Base-by-base conservation (phyloP, 2,888 invertebrate species). In the Herminia tarsipennalis region DNA sequence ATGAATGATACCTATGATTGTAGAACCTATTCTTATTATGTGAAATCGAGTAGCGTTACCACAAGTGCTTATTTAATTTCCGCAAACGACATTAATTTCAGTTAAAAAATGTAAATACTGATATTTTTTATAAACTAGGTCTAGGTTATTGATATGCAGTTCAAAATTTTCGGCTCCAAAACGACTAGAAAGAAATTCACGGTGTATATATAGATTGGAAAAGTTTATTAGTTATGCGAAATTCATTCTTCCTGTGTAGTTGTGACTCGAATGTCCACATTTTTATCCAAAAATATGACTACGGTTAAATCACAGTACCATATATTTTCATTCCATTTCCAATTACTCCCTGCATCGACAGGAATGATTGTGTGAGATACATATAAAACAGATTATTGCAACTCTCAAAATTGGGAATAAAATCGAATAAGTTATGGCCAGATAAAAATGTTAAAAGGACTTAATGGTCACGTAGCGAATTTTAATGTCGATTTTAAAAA, bases 261-360 rank as follows among this genome's bases (percentile, higher is more conserved):
- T 8, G 9, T 36, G 22, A 14, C 9, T 38, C 8, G 17, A 20
- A 40, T 20, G 35, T 21, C 9, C 6, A 20, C 16, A 42, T 42
- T 45, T 20, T 46, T 10, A 36, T 34, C 22, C 16, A 55, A 28
- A 48, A 52, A 54, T 38, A 41, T 24, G 27, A 47, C 27, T 37
- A 45, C 46, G 54, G 17, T 41, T 33, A 37, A 49, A 58, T 33
- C 33, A 32, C 52, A 30, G 21, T 24, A 29, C 37, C 37, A 56
- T 39, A 40, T 42, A 54, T 49, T 38, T 49, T 57, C 46, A 53
- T 51, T 54, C 42, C 41, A 47, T 45, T 57, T 51, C 38, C 55
- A 64, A 64, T 60, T 54, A 57, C 40, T 47, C 32, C 42, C 30
- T 40, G 46, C 37, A 56, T 50, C 39, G 37, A 33, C 47, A 54